Evolutionary conservation across 2,888 invertebrate genomes (phyloP).

Genomic region (Ophion obscuratus): DNA sequence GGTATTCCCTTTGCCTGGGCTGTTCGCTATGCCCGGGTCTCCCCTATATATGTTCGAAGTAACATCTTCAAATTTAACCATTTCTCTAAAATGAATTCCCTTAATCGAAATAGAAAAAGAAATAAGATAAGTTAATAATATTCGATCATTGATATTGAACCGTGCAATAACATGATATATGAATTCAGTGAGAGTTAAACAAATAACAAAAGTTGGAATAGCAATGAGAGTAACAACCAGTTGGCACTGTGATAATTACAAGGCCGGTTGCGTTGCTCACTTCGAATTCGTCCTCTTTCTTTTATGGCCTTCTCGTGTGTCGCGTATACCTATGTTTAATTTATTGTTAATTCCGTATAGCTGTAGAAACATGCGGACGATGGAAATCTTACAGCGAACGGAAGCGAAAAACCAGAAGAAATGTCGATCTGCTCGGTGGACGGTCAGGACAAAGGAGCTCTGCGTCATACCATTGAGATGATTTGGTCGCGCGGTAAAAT

Average conservation of each 20-base stretch:
- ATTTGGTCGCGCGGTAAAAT: slow-evolving; percentile 65
- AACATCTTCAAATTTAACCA: too few species aligned
- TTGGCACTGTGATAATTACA: slow-evolving; percentile 5
- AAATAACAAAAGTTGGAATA: neutral
- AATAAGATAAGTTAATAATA: too few species aligned
- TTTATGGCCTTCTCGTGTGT: slow-evolving; percentile 24
- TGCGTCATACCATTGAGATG: slow-evolving; percentile 72
- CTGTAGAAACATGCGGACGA: slow-evolving; percentile 11
- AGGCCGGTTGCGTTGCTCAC: slow-evolving; percentile 10
- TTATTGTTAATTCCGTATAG: slow-evolving; percentile 17
- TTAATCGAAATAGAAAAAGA: too few species aligned
- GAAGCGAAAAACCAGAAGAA: slow-evolving; percentile 48
- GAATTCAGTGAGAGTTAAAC: neutral
- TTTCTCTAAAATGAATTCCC: too few species aligned
- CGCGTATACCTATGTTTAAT: slow-evolving; percentile 4
- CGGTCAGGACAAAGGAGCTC: slow-evolving; percentile 73
- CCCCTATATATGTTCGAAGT: too few species aligned
- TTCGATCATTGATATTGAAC: neutral
- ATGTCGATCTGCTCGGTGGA: slow-evolving; percentile 33
- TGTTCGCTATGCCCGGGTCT: too few species aligned
- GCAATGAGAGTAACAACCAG: neutral
- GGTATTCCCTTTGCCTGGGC: too few species aligned
- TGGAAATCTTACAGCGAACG: slow-evolving; percentile 15
- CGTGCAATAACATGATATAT: neutral
- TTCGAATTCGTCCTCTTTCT: slow-evolving; percentile 15